Evolutionary conservation across 2,888 invertebrate species (phyloP), one percentile per base, ranked within the genome.

Genomic region (Noctua pronuba): DNA sequence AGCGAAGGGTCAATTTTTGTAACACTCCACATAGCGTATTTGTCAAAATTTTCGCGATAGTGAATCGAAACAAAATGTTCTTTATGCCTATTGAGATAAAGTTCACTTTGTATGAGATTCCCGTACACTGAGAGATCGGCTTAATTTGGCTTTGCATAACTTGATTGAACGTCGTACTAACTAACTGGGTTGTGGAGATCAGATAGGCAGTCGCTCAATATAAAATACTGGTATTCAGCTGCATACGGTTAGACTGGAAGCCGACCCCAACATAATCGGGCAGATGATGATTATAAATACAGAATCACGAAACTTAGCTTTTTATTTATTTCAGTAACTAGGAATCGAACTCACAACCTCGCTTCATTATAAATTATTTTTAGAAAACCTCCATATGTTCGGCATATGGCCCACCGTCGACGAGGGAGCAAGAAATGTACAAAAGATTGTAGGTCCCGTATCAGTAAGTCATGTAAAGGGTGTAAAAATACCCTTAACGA

Each of bases 341-440:
- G 73, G 58, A 78, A 79, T 79, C 55, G 73, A 79, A 79, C 68
- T 80, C 80, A 80, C 80, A 79, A 79, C 79, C 79, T 58, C 65
- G 73, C 58, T 73, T 62, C 41, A 31, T 31, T 66, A 75, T 24
- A 44, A 11, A 52, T 64, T 64, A 73, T 71, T n/a, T 44, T 71
- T 71, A 31, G 13, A 71, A 71, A 55, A 44, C 24, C 41, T 44
- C 31, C 16, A 38, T 7, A 38, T n/a, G 7, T 38, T 13, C n/a
- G 38, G 38, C 16, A 41, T 2, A 3, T n/a, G 7, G 1, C 3
- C 38, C 64, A 64, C 16, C 38, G 7, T n/a, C 38, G 38, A 64
- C 64, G n/a, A 64, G 16, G 7, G 41, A 64, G n/a, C 38, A 31
- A 55, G 5, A n/a, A n/a, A 24, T 5, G n/a, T 5, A 11, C n/a